A percentile compares a stretch with the other conserved stretches of the same genome.
phyloP scores from a whole-genome alignment of 2,797 vertebrate species.

The Nothura maculosa region DNA sequence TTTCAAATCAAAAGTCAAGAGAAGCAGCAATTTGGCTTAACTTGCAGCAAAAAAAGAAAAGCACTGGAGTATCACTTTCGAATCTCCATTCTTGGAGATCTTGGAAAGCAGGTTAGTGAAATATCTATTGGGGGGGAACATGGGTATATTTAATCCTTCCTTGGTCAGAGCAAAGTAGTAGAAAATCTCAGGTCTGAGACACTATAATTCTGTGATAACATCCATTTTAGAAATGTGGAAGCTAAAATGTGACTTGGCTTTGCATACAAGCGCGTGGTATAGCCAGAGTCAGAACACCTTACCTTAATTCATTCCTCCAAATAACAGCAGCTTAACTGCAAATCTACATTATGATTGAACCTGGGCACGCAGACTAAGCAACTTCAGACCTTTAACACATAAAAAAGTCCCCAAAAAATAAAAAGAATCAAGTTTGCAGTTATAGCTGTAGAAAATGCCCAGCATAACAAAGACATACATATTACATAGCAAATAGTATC shows the following conservation, averaged over 20 bases:
- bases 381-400: background rate
- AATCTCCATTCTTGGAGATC: background rate
- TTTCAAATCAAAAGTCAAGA: background rate
- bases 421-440: background rate
- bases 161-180: background rate
- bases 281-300: background rate
- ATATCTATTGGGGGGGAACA: background rate
- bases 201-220: background rate
- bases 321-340: background rate
- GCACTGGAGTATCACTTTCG: background rate
- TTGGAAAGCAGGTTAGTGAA: background rate
- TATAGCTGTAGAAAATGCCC: background rate
- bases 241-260: background rate
- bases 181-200: background rate
- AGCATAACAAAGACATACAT: background rate
- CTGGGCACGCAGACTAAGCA: background rate
- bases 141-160: background rate
- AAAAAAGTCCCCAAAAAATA: no score
- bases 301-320: background rate
- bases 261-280: background rate
- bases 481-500: accelerated
- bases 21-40: background rate
- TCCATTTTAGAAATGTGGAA: background rate
- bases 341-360: background rate
- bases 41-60: background rate